Base-by-base conservation (phyloP, 2,113 vertebrate species). In the Tachysurus vachellii region DNA sequence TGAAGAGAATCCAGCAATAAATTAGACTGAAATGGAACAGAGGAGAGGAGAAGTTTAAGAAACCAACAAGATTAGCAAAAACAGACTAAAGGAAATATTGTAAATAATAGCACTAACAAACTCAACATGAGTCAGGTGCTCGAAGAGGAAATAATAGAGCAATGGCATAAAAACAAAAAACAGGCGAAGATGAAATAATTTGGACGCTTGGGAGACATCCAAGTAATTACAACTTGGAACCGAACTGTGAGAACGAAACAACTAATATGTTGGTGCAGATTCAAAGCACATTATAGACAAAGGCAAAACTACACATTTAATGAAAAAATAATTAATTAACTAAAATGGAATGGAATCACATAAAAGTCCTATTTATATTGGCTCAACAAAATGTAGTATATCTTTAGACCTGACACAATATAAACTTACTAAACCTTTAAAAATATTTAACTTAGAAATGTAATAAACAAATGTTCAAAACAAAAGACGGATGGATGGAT, bases 1-100 rank as follows among this genome's bases (percentile, higher is more conserved):
- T 83, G 68, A 76, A 88, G 77, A 86, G 50, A 84, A 90, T 53
- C 64, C 66, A 88, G 82, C 84, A 85, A 86, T 86, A 85, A 85
- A 68, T 85, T 23, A 85, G 64, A 16, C 62, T 75, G 17, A 86
- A 50, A 47, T 83, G 80, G 57, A 86, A 81, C 61, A 86, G 47
- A 89, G 26, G 50, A 85, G 47, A 82, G 70, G 68, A 88, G 84
- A 56, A 56, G 31, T 47, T 19, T 50, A 42, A 82, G 66, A 85
- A 80, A 57, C 80, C 19, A 62, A 50, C 70, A 79, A 71, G 83
- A 85, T 89, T 64, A 82, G 26, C 31, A 61, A 62, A 36, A 79
- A 76, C 80, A 80, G 76, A 81, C 76, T 75, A 44, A 57, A 57
- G 77, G 75, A 77, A 79, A 85, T 54, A 50, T 50, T 54, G 75